Evolutionary conservation across 2,797 vertebrate genomes (phyloP).

Genomic region (Bradypodion ventrale): DNA sequence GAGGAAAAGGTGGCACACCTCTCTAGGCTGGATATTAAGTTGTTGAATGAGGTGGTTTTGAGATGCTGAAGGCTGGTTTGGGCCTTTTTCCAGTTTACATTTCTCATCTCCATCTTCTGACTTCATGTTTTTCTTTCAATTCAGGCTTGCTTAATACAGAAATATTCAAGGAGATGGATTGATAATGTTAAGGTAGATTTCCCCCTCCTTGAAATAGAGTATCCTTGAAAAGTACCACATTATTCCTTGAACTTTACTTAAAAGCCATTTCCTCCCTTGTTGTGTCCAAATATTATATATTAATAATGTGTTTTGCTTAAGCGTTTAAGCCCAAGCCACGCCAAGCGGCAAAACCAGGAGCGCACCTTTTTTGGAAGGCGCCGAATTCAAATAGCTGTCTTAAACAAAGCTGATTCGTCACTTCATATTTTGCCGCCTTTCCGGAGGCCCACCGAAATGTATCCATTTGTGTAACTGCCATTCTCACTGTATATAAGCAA

Average conservation of each 20-base stretch:
- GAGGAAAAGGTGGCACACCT: neutral
- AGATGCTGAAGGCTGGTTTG: neutral
- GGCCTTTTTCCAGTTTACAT: constrained; percentile 1
- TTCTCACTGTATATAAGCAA: too few relatives aligned
- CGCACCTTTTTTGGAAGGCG: too few relatives aligned
- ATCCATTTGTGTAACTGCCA: too few relatives aligned
- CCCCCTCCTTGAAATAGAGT: neutral
- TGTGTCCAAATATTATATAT: too few relatives aligned
- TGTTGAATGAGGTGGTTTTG: neutral
- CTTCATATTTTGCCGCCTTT: too few relatives aligned
- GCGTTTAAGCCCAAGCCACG: too few relatives aligned
- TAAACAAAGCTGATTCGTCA: too few relatives aligned
- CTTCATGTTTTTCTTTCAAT: neutral
- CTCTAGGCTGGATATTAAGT: neutral
- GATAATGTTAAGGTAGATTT: neutral
- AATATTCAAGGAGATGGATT: neutral
- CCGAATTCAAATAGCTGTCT: too few relatives aligned
- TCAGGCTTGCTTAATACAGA: neutral
- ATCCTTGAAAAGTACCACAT: neutral
- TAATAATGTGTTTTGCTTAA: too few relatives aligned
- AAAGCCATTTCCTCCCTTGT: neutral
- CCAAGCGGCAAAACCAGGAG: too few relatives aligned
- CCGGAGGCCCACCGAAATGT: too few relatives aligned
- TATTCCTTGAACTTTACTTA: neutral
- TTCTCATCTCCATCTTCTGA: constrained; percentile 28